Base-by-base conservation (phyloP, 2,797 vertebrate genomes). In the Rhabdomys pumilio region DNA sequence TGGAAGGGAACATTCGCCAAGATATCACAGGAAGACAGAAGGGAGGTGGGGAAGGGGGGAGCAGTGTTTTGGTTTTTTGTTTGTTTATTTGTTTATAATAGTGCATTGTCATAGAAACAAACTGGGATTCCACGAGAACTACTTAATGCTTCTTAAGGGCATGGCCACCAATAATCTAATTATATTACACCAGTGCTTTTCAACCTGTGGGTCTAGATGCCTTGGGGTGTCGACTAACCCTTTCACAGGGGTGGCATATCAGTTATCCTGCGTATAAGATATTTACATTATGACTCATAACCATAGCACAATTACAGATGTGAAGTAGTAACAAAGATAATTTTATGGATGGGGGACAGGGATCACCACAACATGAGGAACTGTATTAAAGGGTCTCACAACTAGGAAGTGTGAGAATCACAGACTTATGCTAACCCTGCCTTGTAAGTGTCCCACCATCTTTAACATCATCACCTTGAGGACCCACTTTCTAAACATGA, bases 1-100 rank as follows among this genome's bases (percentile, higher is more conserved):
- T 77, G 29, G 24, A 47, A 47, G 17, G 59, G 6, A 89, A 44
- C 0, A 4, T 65, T 19, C 19, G 0, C 14, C 55, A 65, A 53
- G 24, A 31, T 47, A 53, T 29, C 80, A 59, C 0, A 11, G 15
- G 38, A 67, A 75, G n/a, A 11, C 3, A 2, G 69, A 44, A 2
- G 20, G 22, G 7, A 6, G 34, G 41, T 0, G 57, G n/a, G 22
- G 29, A 4, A 24, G 41, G 0, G 57, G n/a, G 22, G 29, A 4
- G 20, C 38, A 61, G 1, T 14, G 6, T 26, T 76, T 2, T 4
- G 44, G 4, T 44, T 44, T 44, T 44, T 44, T 44, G 4, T 44
- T 44, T 44, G 3, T 50, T 9, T 10, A 10, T 19, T 34, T 31
- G 69, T 67, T 55, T 31, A 15, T 44, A 75, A 34, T 14, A 44